Evolutionary conservation across 1,140 invertebrate species (phyloP), one percentile per base, ranked within the genome.

Genomic region (Brachionus manjavacas): DNA sequence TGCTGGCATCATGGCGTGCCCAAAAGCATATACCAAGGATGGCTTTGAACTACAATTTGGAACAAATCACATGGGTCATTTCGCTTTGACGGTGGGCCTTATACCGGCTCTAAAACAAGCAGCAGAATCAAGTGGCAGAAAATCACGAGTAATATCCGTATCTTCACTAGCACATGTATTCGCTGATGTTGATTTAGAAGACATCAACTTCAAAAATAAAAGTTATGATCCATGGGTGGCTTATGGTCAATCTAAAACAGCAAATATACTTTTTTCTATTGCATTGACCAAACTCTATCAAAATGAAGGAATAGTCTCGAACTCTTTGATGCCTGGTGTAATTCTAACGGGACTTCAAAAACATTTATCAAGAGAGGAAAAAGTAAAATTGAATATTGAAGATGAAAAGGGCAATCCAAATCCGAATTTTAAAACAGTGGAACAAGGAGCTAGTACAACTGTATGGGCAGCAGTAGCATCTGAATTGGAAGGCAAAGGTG

Each of bases 391-490:
- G 3, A 76, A 46, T 46, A 20, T 76, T 12, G 43, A 46, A 16
- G 72, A 76, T 49, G 39, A 76, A 46, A 46, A 76, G 0, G 72
- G 72, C 9, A 76, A 49, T 49, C 72, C 72, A 4, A 76, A 76
- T 76, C 72, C 72, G 8, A 76, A 55, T 55, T 79, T 52, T 55
- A 79, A 79, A 79, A 14, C 46, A 55, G 74, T 86, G 12, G 86
- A 88, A 68, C 88, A 93, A 85, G 94, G 94, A 0, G 93, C 93
- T 4, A 94, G 95, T 88, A 95, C 94, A 1, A 92, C 92, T 2
- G 89, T 96, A 52, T 92, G 94, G 87, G 94, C 94, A 87, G 92
- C 94, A 3, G 88, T 95, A 1, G 92, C 94, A 87, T 92, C 93
- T 85, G 90, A 91, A 83, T 91, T 92, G 85, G 92, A 90, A 76